phyloP scores from a whole-genome alignment of 2,888 invertebrate species.

The Agrochola litura region DNA sequence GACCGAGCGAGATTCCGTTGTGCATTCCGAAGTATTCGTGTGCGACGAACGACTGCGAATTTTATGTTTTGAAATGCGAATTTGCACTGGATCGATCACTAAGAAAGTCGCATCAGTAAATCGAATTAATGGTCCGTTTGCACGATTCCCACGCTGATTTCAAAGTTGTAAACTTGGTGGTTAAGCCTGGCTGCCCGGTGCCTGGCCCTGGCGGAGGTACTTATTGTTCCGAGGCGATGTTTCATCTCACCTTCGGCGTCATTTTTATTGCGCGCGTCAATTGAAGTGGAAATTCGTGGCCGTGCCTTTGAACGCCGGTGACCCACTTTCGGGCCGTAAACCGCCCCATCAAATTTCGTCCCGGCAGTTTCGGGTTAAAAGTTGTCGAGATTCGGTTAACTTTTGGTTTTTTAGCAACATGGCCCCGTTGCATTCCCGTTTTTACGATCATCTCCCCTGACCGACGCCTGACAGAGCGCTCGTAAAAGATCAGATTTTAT shows the following conservation, averaged over 20 bases:
- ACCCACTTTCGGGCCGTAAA: conserved; percentile 87
- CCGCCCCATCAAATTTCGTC: conserved; percentile 83
- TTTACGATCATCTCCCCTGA: conserved; percentile 86
- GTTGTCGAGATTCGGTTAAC: conserved; percentile 75
- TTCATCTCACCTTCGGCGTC: conserved; percentile 66
- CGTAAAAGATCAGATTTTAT: conserved; percentile 90
- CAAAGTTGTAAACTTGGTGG: conserved; percentile 36
- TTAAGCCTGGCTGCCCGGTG: conserved; percentile 14
- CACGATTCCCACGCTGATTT: conserved; percentile 69
- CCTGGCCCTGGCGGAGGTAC: conserved; percentile 31
- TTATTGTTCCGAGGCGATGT: conserved; percentile 51
- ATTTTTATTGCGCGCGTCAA: conserved; percentile 66
- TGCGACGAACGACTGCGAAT: conserved; percentile 79
- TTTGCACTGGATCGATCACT: conserved; percentile 78
- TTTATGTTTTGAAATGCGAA: conserved; percentile 79
- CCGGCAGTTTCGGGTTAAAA: conserved; percentile 78
- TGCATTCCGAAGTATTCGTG: conserved; percentile 86
- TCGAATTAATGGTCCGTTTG: conserved; percentile 63
- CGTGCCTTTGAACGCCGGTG: conserved; percentile 75
- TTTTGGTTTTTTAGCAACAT: conserved; percentile 83
- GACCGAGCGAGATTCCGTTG: conserved; percentile 87
- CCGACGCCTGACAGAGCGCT: conserved; percentile 85
- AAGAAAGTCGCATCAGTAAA: conserved; percentile 69
- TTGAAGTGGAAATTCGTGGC: conserved; percentile 67
- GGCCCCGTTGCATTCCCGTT: conserved; percentile 86